Base-by-base conservation (phyloP, 2,888 invertebrate species). In the Acleris emargana region DNA sequence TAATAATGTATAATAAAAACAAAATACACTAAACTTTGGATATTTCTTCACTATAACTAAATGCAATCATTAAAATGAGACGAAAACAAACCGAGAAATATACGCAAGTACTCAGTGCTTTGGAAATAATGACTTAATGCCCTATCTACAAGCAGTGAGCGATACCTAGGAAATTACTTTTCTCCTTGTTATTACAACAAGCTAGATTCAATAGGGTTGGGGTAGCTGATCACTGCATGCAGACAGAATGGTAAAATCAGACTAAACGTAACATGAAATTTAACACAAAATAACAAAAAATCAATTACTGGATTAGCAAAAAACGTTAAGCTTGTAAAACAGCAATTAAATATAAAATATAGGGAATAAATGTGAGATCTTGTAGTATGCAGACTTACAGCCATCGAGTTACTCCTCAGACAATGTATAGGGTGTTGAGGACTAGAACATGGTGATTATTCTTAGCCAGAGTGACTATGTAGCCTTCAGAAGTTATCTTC, bases 381-480 rank as follows among this genome's bases (percentile, higher is more conserved):
- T 88, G 92, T 90, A 89, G 88, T 90, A 90, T 91, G 92, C 90
- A 91, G 92, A 92, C 92, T 92, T 92, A 92, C 91, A 90, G 91
- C 91, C 89, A 88, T 88, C 84, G 86, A 88, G 88, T 87, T 82
- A 75, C 83, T 83, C 94, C 95, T 96, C 96, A 97, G 93, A 96
- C 95, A 94, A 97, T 97, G 94, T 97, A 97, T 85, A 97, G 95
- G 79, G 97, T 97, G 94, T 97, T 97, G 91, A 99, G 95, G 88
- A 99, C 97, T 91, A 99, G 95, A 82, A 99, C 99, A 92, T 99
- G 98, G 93, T 99, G 99, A 94, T 99, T 99, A 94, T 99, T 99
- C 94, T 99, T 99, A 87, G 99, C 99, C 93, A 99, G 93, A 73
- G 99, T 98, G 76, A 98, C 97, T 78, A 99, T 97, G 90, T 97